Evolutionary conservation across 30 jellyfish, hydroid and myxozoan genomes (phyloP).

Genomic region (Pseudorhiza aurosa): DNA sequence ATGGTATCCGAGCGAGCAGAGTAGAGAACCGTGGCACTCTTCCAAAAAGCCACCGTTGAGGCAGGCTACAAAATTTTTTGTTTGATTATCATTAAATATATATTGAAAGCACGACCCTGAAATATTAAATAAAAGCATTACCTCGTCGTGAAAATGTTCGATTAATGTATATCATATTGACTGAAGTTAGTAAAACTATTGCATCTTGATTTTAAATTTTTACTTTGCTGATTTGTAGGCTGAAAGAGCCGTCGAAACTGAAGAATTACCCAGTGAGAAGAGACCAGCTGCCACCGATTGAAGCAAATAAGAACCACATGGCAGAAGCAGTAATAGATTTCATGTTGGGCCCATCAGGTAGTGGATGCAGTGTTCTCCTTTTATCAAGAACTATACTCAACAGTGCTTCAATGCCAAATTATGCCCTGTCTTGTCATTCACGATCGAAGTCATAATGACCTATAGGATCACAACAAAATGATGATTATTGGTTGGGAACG

Average conservation of each 20-base stretch:
- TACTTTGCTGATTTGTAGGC: neutral
- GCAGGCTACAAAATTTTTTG: neutral
- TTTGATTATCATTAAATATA: neutral
- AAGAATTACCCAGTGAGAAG: slow-evolving; percentile 6
- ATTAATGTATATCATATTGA: too few relatives aligned
- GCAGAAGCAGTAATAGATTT: slow-evolving; percentile 73
- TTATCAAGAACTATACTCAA: too few relatives aligned
- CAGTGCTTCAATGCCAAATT: too few relatives aligned
- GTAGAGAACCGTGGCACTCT: slow-evolving; percentile 65
- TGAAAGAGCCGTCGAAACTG: slow-evolving; percentile 26
- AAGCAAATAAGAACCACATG: slow-evolving; percentile 32
- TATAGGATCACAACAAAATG: too few relatives aligned
- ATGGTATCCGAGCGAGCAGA: slow-evolving; percentile 42
- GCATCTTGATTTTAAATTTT: neutral
- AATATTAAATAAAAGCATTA: too few relatives aligned
- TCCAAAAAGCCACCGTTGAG: slow-evolving; percentile 53
- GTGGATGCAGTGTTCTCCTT: too few relatives aligned
- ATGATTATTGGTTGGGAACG: too few relatives aligned
- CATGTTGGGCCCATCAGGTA: slow-evolving; percentile 83
- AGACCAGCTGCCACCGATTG: slow-evolving; percentile 48
- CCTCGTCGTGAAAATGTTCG: too few relatives aligned
- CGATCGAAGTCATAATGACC: too few relatives aligned
- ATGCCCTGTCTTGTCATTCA: too few relatives aligned
- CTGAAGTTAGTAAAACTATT: neutral
- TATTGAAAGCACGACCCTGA: too few relatives aligned